These are phyloP conservation scores for Platyrinchus mystaceus DNA, from an alignment of 2,797 vertebrate species.

Conservation along the genomic window DNA sequence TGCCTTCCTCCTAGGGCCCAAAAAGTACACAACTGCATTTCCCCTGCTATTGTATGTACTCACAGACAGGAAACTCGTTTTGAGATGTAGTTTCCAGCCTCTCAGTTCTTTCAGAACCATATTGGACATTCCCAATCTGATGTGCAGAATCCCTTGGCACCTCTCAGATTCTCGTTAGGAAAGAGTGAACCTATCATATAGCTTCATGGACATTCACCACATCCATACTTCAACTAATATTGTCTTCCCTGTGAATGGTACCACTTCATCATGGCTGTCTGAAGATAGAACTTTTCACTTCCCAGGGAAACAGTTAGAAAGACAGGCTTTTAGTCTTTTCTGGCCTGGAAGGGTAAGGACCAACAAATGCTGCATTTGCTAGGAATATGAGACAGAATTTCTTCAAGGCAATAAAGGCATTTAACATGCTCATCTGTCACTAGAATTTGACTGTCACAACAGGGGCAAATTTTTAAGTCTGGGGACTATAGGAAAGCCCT, in stretches of 20 bases:
- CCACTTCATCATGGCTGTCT: constrained; percentile 47
- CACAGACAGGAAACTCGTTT: neutral
- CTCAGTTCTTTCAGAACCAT: neutral
- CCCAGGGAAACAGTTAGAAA: constrained; percentile 52
- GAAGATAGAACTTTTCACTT: constrained; percentile 44
- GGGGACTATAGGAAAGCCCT: neutral
- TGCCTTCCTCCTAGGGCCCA: neutral
- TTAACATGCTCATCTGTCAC: constrained; percentile 47
- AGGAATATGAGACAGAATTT: constrained; percentile 38
- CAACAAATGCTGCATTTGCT: constrained; percentile 37
- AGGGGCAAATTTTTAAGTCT: constrained; percentile 32
- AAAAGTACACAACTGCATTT: neutral
- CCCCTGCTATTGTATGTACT: neutral
- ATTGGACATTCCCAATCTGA: constrained; percentile 7
- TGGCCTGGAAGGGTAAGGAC: constrained; percentile 34
- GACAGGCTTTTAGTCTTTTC: constrained; percentile 60
- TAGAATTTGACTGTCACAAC: constrained; percentile 48
- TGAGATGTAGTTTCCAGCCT: neutral
- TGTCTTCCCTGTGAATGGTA: constrained; percentile 37
- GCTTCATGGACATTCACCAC: constrained; percentile 22
- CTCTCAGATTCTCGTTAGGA: constrained; percentile 14
- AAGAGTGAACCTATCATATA: constrained; percentile 30
- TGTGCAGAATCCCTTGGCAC: constrained; percentile 16
- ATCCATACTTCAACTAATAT: constrained; percentile 59
- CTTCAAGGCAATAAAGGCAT: constrained; percentile 47